phyloP scores from a whole-genome alignment of 2,797 vertebrate genomes.

The Choloepus didactylus region DNA sequence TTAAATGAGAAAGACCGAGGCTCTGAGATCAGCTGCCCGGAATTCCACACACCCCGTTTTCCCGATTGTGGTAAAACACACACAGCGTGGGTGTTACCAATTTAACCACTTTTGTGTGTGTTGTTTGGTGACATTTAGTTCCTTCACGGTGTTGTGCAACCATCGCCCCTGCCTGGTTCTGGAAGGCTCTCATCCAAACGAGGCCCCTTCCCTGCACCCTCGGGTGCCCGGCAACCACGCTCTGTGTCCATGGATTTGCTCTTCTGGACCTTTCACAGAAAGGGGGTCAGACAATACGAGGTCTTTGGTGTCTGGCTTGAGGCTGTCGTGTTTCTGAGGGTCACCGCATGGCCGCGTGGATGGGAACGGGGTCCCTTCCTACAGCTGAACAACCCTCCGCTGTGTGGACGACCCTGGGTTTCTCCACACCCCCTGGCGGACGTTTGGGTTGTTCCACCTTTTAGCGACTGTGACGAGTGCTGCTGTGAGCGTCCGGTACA shows the following conservation, averaged over 20 bases:
- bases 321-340: too few relatives aligned
- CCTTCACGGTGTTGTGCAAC: too few relatives aligned
- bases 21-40: neutral
- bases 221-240: accelerated
- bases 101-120: accelerated
- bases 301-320: neutral
- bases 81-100: too few relatives aligned
- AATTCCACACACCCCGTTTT: neutral
- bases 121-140: accelerated
- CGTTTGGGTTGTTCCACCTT: accelerated
- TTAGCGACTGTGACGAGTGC: accelerated
- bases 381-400: too few relatives aligned
- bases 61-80: neutral
- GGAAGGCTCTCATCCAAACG: accelerated
- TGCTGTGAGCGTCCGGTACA: too few relatives aligned
- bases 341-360: accelerated
- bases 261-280: accelerated
- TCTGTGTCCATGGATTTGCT: accelerated
- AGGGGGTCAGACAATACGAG: accelerated
- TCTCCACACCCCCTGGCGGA: accelerated
- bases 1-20: neutral
- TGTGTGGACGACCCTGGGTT: too few relatives aligned
- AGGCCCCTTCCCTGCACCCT: accelerated
- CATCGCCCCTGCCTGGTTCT: too few relatives aligned
- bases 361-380: too few relatives aligned